A percentile compares a stretch with the other conserved stretches of the same genome.
phyloP scores from a whole-genome alignment of 2,113 vertebrate genomes.

The Talpa occidentalis region DNA sequence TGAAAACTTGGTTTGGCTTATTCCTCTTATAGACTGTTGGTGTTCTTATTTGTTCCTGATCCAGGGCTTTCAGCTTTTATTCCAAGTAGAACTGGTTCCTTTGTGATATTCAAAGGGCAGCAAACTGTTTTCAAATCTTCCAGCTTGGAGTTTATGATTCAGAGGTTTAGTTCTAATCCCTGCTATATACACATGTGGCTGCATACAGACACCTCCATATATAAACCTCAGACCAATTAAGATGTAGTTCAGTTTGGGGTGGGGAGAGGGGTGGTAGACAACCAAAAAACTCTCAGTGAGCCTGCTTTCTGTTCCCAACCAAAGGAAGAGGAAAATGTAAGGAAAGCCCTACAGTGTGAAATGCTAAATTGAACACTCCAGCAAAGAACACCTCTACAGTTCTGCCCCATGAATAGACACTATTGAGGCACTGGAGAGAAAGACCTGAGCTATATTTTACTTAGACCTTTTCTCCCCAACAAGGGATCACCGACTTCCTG shows the following conservation, averaged over 20 bases:
- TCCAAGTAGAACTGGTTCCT: conserved; percentile 37
- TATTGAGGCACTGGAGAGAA: neutral
- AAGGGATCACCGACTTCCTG: neutral
- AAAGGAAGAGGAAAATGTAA: neutral
- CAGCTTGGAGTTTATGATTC: neutral
- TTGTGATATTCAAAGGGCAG: conserved; percentile 17
- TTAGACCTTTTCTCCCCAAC: neutral
- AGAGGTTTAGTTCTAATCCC: neutral
- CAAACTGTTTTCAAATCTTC: conserved; percentile 20
- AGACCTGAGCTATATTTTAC: neutral
- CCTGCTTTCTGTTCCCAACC: neutral
- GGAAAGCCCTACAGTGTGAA: neutral
- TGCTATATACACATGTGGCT: neutral
- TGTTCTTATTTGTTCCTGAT: conserved; percentile 23
- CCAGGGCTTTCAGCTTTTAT: neutral
- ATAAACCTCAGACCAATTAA: neutral
- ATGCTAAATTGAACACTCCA: neutral
- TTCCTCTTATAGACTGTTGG: conserved; percentile 36
- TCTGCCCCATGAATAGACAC: neutral
- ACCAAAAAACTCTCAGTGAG: neutral
- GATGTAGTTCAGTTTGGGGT: neutral
- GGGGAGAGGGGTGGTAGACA: neutral
- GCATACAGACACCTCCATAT: neutral
- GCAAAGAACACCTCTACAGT: neutral
- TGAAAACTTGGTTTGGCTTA: conserved; percentile 29